Evolutionary conservation across 2,888 invertebrate genomes (phyloP).

Genomic region (Apotomis turbidana): DNA sequence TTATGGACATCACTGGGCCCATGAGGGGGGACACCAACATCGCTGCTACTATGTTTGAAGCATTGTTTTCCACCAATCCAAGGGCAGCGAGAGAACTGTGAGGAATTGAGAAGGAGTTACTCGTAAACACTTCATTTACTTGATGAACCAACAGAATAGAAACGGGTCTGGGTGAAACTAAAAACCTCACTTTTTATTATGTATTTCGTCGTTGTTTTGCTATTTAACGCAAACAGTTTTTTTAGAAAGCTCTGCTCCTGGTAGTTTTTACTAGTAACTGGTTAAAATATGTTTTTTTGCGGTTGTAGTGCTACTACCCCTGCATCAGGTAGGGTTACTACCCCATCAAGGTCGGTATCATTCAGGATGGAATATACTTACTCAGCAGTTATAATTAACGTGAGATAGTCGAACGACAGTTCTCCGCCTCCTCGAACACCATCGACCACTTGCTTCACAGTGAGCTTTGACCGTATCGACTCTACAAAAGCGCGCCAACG

Average conservation of each 20-base stretch:
- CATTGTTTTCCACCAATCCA: constrained; percentile 92
- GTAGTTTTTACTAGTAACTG: too few relatives aligned
- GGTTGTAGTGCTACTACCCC: too few relatives aligned
- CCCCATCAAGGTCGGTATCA: too few relatives aligned
- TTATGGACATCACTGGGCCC: constrained; percentile 95
- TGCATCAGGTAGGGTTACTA: too few relatives aligned
- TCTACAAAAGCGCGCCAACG: constrained; percentile 89
- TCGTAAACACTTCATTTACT: too few relatives aligned
- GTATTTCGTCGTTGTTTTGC: too few relatives aligned
- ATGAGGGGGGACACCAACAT: constrained; percentile 91
- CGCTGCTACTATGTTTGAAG: constrained; percentile 91
- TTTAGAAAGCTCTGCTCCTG: too few relatives aligned
- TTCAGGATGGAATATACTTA: constrained; percentile 66
- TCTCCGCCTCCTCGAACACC: constrained; percentile 90
- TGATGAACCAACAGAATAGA: too few relatives aligned
- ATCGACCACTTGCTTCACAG: constrained; percentile 93
- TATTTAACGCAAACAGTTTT: too few relatives aligned
- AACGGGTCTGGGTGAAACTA: too few relatives aligned
- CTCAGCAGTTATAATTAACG: constrained; percentile 92
- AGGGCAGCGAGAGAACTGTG: constrained; percentile 91
- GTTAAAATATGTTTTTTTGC: too few relatives aligned
- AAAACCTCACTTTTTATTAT: too few relatives aligned
- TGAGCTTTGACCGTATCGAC: constrained; percentile 90
- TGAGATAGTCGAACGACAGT: constrained; percentile 92
- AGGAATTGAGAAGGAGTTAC: neutral